phyloP scores from a whole-genome alignment of 2,797 vertebrate genomes.

The Gadopsis bispinosus region DNA sequence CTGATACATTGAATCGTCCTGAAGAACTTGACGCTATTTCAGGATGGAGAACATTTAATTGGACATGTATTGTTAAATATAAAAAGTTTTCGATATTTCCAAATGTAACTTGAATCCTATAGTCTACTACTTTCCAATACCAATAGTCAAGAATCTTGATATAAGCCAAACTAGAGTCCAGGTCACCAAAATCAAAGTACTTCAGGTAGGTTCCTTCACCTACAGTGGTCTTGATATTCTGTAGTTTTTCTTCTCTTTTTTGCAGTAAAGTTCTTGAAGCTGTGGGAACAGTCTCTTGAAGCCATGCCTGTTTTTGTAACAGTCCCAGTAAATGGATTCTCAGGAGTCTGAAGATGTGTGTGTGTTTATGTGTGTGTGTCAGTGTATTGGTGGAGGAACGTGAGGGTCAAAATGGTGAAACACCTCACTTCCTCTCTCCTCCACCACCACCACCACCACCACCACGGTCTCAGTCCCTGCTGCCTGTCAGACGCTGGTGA shows the following conservation, averaged over 20 bases:
- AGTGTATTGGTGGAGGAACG: slow-evolving; percentile 60
- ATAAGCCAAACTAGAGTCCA: slow-evolving; percentile 84
- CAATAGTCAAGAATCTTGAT: slow-evolving; percentile 85
- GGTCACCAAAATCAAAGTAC: slow-evolving; percentile 81
- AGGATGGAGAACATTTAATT: slow-evolving; percentile 85
- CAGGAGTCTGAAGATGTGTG: slow-evolving; percentile 76
- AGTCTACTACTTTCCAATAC: slow-evolving; percentile 86
- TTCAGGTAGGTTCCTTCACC: slow-evolving; percentile 74
- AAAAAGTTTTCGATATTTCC: slow-evolving; percentile 83
- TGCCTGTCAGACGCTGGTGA: slow-evolving; percentile 97
- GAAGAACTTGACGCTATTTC: slow-evolving; percentile 81
- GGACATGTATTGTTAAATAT: slow-evolving; percentile 85
- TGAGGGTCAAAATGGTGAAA: slow-evolving; percentile 65
- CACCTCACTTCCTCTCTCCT: slow-evolving; percentile 64
- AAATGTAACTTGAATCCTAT: slow-evolving; percentile 86
- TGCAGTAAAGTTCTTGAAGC: slow-evolving; percentile 86
- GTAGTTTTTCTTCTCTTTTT: slow-evolving; percentile 80
- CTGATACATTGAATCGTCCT: slow-evolving; percentile 83
- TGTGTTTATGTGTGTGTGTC: slow-evolving; percentile 46
- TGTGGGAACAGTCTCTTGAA: slow-evolving; percentile 89
- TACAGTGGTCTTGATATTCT: slow-evolving; percentile 73
- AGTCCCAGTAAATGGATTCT: slow-evolving; percentile 87
- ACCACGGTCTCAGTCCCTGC: slow-evolving; percentile 64
- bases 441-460: slow-evolving; percentile 65
- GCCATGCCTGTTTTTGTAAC: slow-evolving; percentile 89